These are phyloP conservation scores for Thalpophila matura DNA, from an alignment of 2,888 invertebrate genomes.

Conservation along the genomic window DNA sequence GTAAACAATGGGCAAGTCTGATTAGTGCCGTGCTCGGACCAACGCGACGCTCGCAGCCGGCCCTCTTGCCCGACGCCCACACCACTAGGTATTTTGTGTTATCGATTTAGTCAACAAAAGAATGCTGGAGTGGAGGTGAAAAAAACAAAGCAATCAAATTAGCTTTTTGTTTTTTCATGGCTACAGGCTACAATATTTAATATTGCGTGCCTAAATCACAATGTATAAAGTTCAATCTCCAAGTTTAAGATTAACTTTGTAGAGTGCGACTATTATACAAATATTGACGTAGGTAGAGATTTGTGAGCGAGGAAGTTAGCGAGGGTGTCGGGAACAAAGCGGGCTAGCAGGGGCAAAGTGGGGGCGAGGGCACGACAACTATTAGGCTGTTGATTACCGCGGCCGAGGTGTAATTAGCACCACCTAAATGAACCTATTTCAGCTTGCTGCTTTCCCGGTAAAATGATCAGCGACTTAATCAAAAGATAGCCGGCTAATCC, in stretches of 20 bases:
- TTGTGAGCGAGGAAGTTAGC: slow-evolving; percentile 64
- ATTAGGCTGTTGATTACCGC: slow-evolving; percentile 84
- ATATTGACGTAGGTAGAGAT: slow-evolving; percentile 60
- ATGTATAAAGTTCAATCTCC: slow-evolving; percentile 47
- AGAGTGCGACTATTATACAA: slow-evolving; percentile 49
- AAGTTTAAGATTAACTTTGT: slow-evolving; percentile 58
- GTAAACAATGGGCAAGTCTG: slow-evolving; percentile 77
- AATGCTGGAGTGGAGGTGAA: slow-evolving; percentile 44
- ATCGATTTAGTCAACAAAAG: slow-evolving; percentile 65
- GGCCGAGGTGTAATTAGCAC: slow-evolving; percentile 84
- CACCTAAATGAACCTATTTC: slow-evolving; percentile 85
- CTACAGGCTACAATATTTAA: slow-evolving; percentile 35
- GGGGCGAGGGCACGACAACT: slow-evolving; percentile 72
- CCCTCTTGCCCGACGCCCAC: slow-evolving; percentile 61
- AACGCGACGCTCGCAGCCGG: slow-evolving; percentile 42
- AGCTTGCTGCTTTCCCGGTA: slow-evolving; percentile 77
- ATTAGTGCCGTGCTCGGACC: slow-evolving; percentile 68
- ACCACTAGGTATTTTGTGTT: slow-evolving; percentile 62
- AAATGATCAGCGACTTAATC: slow-evolving; percentile 73
- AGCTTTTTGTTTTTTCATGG: slow-evolving; percentile 32
- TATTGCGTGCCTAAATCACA: slow-evolving; percentile 41
- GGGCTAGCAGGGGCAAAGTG: slow-evolving; percentile 49
- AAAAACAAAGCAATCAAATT: slow-evolving; percentile 58
- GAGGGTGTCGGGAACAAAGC: slow-evolving; percentile 65
- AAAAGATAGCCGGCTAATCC: slow-evolving; percentile 64